A percentile compares a stretch with the other conserved stretches of the same genome.
phyloP scores from a whole-genome alignment of 2,888 invertebrate species.

The Troilus luridus region DNA sequence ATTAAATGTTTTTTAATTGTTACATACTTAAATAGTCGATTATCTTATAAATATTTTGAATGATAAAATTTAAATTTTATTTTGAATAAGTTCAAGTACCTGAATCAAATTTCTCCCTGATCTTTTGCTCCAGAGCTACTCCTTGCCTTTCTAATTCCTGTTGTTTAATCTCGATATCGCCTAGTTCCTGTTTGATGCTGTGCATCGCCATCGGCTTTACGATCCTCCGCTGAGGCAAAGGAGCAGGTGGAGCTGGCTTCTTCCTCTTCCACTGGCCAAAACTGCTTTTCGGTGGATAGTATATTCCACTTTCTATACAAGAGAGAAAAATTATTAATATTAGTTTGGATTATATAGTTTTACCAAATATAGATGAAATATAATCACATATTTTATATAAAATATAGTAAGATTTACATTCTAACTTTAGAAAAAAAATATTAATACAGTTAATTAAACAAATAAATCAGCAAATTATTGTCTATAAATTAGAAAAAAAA shows the following conservation, averaged over 20 bases:
- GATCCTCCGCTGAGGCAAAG: constrained; percentile 75
- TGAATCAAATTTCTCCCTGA: constrained; percentile 84
- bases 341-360: too few species aligned
- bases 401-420: too few species aligned
- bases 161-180: constrained; percentile 88
- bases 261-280: constrained; percentile 81
- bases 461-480: too few species aligned
- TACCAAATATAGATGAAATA: too few species aligned
- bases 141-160: constrained; percentile 92
- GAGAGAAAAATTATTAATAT: neutral
- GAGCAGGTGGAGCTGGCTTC: constrained; percentile 83
- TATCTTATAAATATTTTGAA: too few species aligned
- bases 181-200: constrained; percentile 78
- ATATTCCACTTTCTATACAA: constrained; percentile 56
- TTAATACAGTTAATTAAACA: too few species aligned
- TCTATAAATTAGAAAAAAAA: too few species aligned
- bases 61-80: too few species aligned
- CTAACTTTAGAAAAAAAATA: too few species aligned
- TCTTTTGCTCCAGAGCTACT: constrained; percentile 90
- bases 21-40: too few species aligned
- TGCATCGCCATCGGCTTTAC: constrained; percentile 72
- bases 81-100: constrained; percentile 65
- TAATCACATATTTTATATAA: too few species aligned
- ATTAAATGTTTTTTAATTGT: too few species aligned
- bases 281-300: constrained; percentile 73